Conservation (phyloP, 2,113 vertebrate genomes). For the Thalassarche chlororhynchos region DNA sequence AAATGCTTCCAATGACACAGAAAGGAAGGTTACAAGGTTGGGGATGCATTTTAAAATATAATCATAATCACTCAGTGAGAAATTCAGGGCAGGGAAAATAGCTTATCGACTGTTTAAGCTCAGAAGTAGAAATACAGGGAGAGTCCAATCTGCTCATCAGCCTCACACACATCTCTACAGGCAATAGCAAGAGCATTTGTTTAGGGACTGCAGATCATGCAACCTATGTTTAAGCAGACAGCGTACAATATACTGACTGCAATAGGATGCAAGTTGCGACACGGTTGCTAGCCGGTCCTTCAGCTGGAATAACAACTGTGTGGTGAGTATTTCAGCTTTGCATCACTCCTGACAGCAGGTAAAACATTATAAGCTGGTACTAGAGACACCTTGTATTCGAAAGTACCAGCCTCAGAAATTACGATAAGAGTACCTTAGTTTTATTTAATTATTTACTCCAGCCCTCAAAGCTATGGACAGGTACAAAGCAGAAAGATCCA, state of each 20-base stretch:
- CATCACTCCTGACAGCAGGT: neutral
- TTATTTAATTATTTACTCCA: neutral
- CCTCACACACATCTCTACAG: neutral
- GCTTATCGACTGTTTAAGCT: neutral
- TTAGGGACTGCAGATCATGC: neutral
- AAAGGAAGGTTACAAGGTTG: neutral
- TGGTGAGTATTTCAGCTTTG: neutral
- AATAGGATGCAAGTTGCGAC: neutral
- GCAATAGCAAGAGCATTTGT: neutral
- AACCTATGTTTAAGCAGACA: neutral
- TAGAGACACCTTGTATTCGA: neutral
- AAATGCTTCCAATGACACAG: neutral
- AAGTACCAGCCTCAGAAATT: neutral
- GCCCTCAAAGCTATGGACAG: neutral
- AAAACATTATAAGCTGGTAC: neutral
- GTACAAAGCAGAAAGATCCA: neutral
- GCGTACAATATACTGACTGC: neutral
- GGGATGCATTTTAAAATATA: neutral
- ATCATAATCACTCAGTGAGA: fast-evolving
- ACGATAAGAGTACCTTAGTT: fast-evolving
- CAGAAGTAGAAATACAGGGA: neutral
- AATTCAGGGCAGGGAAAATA: neutral
- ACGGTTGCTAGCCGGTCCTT: fast-evolving
- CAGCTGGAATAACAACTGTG: neutral
- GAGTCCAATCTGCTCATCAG: neutral